phyloP scores from a whole-genome alignment of 2,888 invertebrate species.

The Sceliomorpha sp. region DNA sequence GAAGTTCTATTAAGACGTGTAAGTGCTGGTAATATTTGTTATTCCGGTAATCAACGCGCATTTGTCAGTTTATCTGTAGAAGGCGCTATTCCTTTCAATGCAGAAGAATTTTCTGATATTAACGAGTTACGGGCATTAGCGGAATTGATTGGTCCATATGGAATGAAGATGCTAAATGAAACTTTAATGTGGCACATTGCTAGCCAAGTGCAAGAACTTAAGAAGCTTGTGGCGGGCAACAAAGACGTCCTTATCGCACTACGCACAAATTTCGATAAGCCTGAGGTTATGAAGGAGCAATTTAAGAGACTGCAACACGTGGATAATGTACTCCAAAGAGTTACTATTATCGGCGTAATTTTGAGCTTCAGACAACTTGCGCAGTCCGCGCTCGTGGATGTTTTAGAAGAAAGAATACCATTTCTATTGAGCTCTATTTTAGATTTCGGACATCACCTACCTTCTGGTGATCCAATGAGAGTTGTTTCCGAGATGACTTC shows the following conservation, averaged over 20 bases:
- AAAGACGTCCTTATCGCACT: constrained; percentile 95
- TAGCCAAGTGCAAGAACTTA: constrained; percentile 98
- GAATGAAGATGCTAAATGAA: constrained; percentile 98
- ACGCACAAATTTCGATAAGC: constrained; percentile 98
- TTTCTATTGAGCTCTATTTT: constrained; percentile 96
- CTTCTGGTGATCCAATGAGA: constrained; percentile 93
- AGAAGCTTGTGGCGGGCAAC: constrained; percentile 93
- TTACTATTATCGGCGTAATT: constrained; percentile 99
- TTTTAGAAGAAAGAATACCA: constrained; percentile 95
- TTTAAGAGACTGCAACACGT: constrained; percentile 94
- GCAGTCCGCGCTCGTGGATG: constrained; percentile 96
- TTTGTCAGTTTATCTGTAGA: constrained; percentile 97
- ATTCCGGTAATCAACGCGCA: constrained; percentile 97
- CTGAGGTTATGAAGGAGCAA: constrained; percentile 98
- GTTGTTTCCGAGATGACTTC: constrained; percentile 98
- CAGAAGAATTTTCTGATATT: constrained; percentile 98
- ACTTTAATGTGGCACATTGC: constrained; percentile 99
- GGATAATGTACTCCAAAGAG: constrained; percentile 96
- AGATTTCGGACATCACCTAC: constrained; percentile 95
- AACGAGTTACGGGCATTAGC: constrained; percentile 96
- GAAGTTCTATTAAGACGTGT: constrained; percentile 92
- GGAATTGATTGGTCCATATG: constrained; percentile 98
- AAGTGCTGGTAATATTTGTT: constrained; percentile 97
- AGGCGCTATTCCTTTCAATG: constrained; percentile 95
- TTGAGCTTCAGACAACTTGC: constrained; percentile 96